A percentile compares a stretch with the other conserved stretches of the same genome.
Evolutionary conservation across 2,888 invertebrate species (phyloP).

Genomic region (Zeuzera pyrina): DNA sequence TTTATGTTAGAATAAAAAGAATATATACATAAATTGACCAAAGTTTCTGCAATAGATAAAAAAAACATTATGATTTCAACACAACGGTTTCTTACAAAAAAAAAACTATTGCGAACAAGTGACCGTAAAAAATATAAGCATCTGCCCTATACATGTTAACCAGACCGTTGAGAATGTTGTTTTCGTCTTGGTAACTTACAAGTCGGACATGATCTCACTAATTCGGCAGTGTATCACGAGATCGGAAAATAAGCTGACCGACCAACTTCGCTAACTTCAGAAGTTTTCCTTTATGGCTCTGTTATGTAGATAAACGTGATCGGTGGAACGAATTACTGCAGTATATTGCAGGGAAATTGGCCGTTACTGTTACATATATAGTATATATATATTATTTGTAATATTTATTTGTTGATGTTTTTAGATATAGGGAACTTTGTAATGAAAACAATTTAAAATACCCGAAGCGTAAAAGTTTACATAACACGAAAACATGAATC

Average conservation of each 20-base stretch:
- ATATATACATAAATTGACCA: no score
- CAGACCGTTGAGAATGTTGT: constrained; percentile 40
- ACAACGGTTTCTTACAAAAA: constrained; percentile 11
- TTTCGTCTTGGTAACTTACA: constrained; percentile 22
- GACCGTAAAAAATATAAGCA: constrained; percentile 2
- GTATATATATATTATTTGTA: no score
- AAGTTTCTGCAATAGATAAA: no score
- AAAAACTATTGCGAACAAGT: constrained; percentile 13
- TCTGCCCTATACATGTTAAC: constrained; percentile 23
- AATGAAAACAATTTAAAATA: no score
- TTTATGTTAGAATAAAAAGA: no score
- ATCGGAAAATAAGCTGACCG: constrained; percentile 30
- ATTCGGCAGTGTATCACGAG: constrained; percentile 19
- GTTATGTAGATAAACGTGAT: constrained; percentile 34
- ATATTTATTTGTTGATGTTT: no score
- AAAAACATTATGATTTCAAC: no score
- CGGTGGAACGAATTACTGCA: constrained; percentile 14
- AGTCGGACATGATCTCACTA: constrained; percentile 18
- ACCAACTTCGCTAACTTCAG: constrained; percentile 20
- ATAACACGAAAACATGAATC: no score
- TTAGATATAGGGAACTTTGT: no score
- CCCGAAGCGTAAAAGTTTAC: no score
- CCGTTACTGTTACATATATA: constrained; percentile 5
- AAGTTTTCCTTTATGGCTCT: constrained; percentile 43
- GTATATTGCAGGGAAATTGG: constrained; percentile 19